Conservation (phyloP, 2,888 invertebrate genomes). For the Ernsta delagoae region DNA sequence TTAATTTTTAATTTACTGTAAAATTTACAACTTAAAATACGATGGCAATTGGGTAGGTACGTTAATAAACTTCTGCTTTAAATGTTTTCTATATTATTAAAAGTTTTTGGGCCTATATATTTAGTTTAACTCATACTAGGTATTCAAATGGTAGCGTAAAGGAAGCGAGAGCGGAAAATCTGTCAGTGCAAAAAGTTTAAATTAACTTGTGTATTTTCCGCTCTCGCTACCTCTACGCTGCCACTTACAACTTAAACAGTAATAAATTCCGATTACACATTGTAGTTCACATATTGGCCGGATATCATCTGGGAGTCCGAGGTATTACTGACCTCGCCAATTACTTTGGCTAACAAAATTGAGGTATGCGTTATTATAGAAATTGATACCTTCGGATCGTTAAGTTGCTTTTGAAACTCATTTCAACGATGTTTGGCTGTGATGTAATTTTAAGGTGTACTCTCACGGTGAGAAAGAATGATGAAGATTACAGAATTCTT, state of each 20-base stretch:
- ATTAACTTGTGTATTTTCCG: too few relatives aligned
- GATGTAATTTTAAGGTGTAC: conserved; percentile 13
- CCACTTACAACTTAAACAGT: conserved; percentile 13
- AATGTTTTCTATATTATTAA: too few relatives aligned
- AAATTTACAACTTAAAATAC: too few relatives aligned
- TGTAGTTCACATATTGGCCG: conserved; percentile 42
- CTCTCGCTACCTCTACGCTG: conserved; percentile 1
- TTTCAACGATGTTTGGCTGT: conserved; percentile 19
- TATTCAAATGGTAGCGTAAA: too few relatives aligned
- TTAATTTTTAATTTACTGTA: too few relatives aligned
- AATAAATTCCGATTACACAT: conserved; percentile 32
- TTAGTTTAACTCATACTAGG: too few relatives aligned
- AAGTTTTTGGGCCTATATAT: too few relatives aligned
- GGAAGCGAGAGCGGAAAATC: too few relatives aligned
- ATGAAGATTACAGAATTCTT: too few relatives aligned
- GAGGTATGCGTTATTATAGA: conserved; percentile 28
- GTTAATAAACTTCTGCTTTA: too few relatives aligned
- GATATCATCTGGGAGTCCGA: conserved; percentile 39
- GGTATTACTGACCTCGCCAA: conserved; percentile 40
- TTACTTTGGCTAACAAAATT: conserved; percentile 42
- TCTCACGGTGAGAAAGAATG: not conserved
- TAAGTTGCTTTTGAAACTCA: conserved; percentile 18
- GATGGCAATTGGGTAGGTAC: too few relatives aligned
- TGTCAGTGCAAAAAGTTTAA: too few relatives aligned
- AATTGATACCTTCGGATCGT: conserved; percentile 25